Percentiles rank a stretch among this genome's conserved stretches.
These are phyloP conservation scores for Aleiodes sp. DNA, from an alignment of 1,140 invertebrate genomes.

Conservation along the genomic window DNA sequence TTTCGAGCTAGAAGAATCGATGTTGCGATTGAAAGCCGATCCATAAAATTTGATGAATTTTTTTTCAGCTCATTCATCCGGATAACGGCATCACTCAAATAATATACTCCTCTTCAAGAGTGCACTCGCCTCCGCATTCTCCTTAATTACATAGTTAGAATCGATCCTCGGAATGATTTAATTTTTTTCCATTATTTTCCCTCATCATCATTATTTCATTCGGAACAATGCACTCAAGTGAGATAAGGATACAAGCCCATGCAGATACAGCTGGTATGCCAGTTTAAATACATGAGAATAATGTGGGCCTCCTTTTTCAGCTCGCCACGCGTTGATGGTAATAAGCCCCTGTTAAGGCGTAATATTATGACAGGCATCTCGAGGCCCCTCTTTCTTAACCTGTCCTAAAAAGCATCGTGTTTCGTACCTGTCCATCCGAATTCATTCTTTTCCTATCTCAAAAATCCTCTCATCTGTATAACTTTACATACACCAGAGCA, in stretches of 20 bases:
- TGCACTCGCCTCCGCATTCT: too few species aligned
- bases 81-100: too few species aligned
- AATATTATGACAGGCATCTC: conserved; percentile 44
- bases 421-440: conserved; percentile 22
- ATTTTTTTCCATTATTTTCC: conserved; percentile 1
- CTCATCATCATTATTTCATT: too few species aligned
- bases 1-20: too few species aligned
- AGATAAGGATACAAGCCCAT: conserved; percentile 8
- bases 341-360: conserved; percentile 45
- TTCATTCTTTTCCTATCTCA: background rate
- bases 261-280: background rate
- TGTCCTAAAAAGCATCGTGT: conserved; percentile 28
- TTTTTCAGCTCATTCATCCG: too few species aligned
- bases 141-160: background rate
- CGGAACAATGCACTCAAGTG: conserved; percentile 8
- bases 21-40: background rate
- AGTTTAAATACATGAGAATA: conserved; percentile 8
- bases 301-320: conserved; percentile 30
- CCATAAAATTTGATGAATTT: background rate
- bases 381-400: conserved; percentile 29
- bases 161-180: background rate
- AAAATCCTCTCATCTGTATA: background rate
- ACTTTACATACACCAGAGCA: background rate
- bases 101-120: too few species aligned
- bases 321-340: conserved; percentile 39